phyloP scores from a whole-genome alignment of 2,888 invertebrate species.

The Eupithecia insigniata region DNA sequence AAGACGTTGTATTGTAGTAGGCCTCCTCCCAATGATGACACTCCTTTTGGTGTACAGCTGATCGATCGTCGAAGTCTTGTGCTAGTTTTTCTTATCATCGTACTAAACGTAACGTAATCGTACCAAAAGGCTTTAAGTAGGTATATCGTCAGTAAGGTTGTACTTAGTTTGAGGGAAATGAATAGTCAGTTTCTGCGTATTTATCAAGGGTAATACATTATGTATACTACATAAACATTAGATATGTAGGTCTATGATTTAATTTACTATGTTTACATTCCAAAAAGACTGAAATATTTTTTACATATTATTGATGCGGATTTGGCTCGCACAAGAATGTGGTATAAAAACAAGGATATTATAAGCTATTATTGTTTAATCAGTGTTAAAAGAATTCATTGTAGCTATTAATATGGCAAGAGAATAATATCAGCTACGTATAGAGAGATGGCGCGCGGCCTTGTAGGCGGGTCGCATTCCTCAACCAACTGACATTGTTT shows the following conservation, averaged over 20 bases:
- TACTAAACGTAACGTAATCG: no score
- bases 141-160: not conserved
- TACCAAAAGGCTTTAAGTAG: not conserved
- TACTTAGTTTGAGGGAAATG: no score
- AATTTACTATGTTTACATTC: slow-evolving; percentile 21
- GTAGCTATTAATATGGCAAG: slow-evolving; percentile 46
- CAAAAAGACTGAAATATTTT: slow-evolving; percentile 29
- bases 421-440: slow-evolving; percentile 53
- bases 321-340: slow-evolving; percentile 30
- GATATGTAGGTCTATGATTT: not conserved
- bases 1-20: not conserved
- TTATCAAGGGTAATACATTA: no score
- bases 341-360: slow-evolving; percentile 32
- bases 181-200: not conserved
- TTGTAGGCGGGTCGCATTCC: slow-evolving; percentile 82
- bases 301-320: slow-evolving; percentile 19
- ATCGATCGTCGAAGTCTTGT: not conserved
- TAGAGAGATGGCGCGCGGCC: slow-evolving; percentile 67
- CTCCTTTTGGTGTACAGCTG: not conserved
- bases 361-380: slow-evolving; percentile 24
- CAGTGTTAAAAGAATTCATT: slow-evolving; percentile 37
- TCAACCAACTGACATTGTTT: slow-evolving; percentile 77
- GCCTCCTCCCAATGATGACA: not conserved
- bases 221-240: not conserved
- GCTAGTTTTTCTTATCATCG: not conserved